Evolutionary conservation across 2,113 vertebrate species (phyloP).

Genomic region (Nibea coibor): DNA sequence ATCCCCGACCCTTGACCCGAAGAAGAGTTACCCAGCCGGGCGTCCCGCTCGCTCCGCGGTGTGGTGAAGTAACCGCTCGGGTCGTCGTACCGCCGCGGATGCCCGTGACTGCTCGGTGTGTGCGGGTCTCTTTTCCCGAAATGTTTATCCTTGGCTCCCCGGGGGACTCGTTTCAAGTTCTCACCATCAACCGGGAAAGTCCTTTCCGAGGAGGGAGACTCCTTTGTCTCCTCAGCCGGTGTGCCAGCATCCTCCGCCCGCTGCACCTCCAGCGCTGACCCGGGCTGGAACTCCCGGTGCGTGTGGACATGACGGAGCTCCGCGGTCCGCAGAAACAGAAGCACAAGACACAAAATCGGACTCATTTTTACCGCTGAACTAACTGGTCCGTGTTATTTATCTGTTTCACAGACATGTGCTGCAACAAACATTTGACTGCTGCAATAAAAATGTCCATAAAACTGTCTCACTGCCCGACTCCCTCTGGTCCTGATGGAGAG

Average conservation of each 20-base stretch:
- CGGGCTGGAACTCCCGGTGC: background rate
- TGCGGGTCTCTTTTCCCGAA: slow-evolving; percentile 74
- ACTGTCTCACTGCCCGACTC: accelerated
- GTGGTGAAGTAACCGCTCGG: slow-evolving; percentile 81
- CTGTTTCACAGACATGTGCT: slow-evolving; percentile 39
- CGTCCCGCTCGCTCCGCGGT: slow-evolving; percentile 46
- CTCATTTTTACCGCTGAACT: slow-evolving; percentile 49
- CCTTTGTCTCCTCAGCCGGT: background rate
- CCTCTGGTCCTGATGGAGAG: slow-evolving; percentile 39
- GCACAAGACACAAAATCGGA: slow-evolving; percentile 40
- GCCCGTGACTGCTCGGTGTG: slow-evolving; percentile 67
- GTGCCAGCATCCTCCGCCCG: slow-evolving; percentile 25
- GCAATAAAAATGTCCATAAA: slow-evolving; percentile 3
- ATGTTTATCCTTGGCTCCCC: slow-evolving; percentile 79
- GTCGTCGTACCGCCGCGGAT: slow-evolving; percentile 69
- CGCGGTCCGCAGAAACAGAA: slow-evolving; percentile 56
- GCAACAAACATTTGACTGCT: background rate
- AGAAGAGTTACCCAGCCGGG: slow-evolving; percentile 43
- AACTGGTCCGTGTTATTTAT: background rate
- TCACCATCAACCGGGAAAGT: background rate
- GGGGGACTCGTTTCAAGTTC: slow-evolving; percentile 51
- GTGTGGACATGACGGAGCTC: slow-evolving; percentile 48
- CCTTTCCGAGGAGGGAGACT: background rate
- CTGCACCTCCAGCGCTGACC: background rate
- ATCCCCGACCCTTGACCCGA: slow-evolving; percentile 61